These are phyloP conservation scores for Pampusana beccarii DNA, from an alignment of 2,113 vertebrate species.

Conservation along the genomic window DNA sequence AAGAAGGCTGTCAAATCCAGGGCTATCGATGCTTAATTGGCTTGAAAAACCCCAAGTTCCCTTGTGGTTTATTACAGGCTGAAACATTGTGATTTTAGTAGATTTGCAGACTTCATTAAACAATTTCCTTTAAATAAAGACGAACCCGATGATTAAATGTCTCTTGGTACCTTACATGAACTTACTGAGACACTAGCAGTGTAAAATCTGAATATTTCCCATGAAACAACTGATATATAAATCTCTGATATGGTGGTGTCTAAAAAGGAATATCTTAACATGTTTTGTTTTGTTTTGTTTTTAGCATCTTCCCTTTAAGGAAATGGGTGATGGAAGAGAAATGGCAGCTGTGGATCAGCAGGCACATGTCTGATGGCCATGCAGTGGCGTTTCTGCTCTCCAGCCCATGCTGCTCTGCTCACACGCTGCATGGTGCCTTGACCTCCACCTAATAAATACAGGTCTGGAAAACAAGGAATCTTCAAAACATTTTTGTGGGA, in stretches of 20 bases:
- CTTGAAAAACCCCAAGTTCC: neutral
- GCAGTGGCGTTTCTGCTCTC: neutral
- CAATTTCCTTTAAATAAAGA: conserved; percentile 18
- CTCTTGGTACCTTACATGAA: neutral
- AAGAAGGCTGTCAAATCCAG: neutral
- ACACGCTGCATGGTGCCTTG: neutral
- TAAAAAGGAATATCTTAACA: neutral
- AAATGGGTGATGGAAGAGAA: neutral
- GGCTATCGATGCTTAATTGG: neutral
- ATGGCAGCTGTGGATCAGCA: neutral
- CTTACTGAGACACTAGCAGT: neutral
- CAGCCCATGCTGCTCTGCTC: rapidly evolving
- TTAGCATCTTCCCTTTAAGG: neutral
- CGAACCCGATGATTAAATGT: neutral
- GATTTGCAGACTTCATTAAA: conserved; percentile 4
- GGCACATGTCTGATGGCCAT: rapidly evolving
- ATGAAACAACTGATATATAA: neutral
- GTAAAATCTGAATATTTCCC: neutral
- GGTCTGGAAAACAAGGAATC: neutral
- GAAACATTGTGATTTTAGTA: neutral
- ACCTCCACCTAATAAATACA: neutral
- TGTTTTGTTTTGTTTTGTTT: neutral
- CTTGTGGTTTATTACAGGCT: neutral
- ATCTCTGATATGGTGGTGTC: neutral
- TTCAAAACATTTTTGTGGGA: too few species aligned